Conservation (phyloP, 2,113 vertebrate genomes). For the Tricholaema leucomelas region DNA sequence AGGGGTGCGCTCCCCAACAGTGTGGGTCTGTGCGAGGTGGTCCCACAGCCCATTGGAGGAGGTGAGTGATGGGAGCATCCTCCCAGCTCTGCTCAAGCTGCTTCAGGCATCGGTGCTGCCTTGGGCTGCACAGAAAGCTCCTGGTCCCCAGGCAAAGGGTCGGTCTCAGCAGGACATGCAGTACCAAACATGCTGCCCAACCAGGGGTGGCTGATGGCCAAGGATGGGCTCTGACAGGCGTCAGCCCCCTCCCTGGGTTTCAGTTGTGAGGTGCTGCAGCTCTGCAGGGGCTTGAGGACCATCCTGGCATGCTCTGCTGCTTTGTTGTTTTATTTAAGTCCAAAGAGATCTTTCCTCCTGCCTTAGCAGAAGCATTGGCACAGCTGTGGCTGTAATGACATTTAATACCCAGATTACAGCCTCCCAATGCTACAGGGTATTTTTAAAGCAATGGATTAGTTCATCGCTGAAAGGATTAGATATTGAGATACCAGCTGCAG, state of each 20-base stretch:
- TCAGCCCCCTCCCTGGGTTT: not conserved
- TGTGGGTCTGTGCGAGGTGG: not conserved
- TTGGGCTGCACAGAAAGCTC: not conserved
- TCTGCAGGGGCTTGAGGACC: not conserved
- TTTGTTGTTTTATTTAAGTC: not conserved
- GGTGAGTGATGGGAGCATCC: not conserved
- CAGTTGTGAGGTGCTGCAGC: fast-evolving
- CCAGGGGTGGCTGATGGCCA: fast-evolving
- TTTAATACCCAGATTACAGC: not conserved
- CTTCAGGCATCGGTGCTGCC: fast-evolving
- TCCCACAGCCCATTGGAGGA: fast-evolving
- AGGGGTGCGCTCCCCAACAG: not conserved
- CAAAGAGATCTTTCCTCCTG: not conserved
- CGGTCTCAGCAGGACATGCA: fast-evolving
- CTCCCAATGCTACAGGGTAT: not conserved
- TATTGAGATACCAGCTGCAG: not conserved
- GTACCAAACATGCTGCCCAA: fast-evolving
- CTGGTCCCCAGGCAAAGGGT: not conserved
- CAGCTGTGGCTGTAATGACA: not conserved
- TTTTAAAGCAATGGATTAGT: conserved; percentile 1
- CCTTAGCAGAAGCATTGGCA: not conserved
- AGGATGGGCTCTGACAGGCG: fast-evolving
- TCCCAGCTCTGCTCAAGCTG: not conserved
- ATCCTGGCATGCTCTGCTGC: not conserved
- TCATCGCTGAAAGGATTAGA: not conserved